Conservation (phyloP, 2,888 invertebrate species). For the Drosophila mercatorum region DNA sequence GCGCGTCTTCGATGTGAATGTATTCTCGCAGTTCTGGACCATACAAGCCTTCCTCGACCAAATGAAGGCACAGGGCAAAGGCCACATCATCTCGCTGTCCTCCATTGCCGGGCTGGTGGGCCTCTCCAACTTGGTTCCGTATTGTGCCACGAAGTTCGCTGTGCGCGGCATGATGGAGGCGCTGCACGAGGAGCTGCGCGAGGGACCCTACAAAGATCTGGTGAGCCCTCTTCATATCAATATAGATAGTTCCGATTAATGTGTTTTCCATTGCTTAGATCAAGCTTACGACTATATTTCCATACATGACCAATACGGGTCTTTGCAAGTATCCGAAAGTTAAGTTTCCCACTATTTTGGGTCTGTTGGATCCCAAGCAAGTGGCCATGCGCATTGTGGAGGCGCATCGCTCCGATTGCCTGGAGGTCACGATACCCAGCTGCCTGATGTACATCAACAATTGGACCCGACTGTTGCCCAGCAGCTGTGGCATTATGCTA, state of each 20-base stretch:
- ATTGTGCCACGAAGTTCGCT: constrained; percentile 92
- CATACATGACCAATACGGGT: constrained; percentile 95
- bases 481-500: constrained; percentile 85
- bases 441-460: constrained; percentile 87
- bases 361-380: constrained; percentile 87
- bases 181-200: constrained; percentile 90
- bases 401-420: constrained; percentile 88
- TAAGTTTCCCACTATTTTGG: constrained; percentile 89
- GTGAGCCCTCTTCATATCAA: constrained; percentile 45
- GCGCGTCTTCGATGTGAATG: constrained; percentile 90
- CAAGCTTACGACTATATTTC: constrained; percentile 92
- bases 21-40: constrained; percentile 91
- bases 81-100: constrained; percentile 91
- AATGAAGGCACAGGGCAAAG: constrained; percentile 90
- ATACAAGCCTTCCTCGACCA: constrained; percentile 90
- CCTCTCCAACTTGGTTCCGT: constrained; percentile 91
- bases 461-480: constrained; percentile 87
- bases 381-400: constrained; percentile 89
- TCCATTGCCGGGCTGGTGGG: constrained; percentile 92
- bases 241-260: not conserved
- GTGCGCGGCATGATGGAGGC: constrained; percentile 94
- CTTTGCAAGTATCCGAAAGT: constrained; percentile 91
- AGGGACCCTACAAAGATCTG: constrained; percentile 82
- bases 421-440: constrained; percentile 88
- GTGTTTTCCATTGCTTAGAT: constrained; percentile 85